A percentile compares a stretch with the other conserved stretches of the same genome.
Evolutionary conservation across 2,113 vertebrate genomes (phyloP).

Genomic region (Alligator sinensis): DNA sequence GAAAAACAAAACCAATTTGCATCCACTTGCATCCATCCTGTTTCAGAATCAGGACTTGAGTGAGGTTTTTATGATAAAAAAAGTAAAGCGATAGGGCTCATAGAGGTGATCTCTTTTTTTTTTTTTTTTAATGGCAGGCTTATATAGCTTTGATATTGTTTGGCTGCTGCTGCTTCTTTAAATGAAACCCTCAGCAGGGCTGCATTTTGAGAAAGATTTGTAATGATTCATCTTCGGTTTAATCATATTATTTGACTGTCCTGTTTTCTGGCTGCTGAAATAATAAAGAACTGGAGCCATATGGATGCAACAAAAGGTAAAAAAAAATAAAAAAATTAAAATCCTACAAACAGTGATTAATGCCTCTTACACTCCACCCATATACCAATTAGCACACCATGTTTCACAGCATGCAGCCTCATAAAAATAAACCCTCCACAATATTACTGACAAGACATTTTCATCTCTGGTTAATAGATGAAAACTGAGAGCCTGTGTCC

Average conservation of each 20-base stretch:
- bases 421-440: background rate
- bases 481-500: background rate
- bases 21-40: too few relatives aligned
- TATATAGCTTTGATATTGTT: fast-evolving
- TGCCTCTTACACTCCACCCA: background rate
- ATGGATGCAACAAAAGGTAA: background rate
- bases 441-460: background rate
- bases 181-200: background rate
- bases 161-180: background rate
- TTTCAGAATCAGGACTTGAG: background rate
- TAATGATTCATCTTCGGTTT: background rate
- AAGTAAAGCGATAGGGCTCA: background rate
- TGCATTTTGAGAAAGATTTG: fast-evolving
- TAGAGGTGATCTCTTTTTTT: background rate
- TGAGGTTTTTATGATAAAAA: background rate
- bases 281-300: background rate
- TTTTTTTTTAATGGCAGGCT: background rate
- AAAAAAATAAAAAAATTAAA: background rate
- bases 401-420: background rate
- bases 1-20: background rate
- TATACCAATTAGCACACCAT: background rate
- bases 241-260: background rate
- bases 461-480: background rate
- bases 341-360: conserved; percentile 18
- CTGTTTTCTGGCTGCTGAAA: background rate